A percentile compares a stretch with the other conserved stretches of the same genome.
phyloP scores from a whole-genome alignment of 1,140 invertebrate genomes.

The Chrysopa pallens region DNA sequence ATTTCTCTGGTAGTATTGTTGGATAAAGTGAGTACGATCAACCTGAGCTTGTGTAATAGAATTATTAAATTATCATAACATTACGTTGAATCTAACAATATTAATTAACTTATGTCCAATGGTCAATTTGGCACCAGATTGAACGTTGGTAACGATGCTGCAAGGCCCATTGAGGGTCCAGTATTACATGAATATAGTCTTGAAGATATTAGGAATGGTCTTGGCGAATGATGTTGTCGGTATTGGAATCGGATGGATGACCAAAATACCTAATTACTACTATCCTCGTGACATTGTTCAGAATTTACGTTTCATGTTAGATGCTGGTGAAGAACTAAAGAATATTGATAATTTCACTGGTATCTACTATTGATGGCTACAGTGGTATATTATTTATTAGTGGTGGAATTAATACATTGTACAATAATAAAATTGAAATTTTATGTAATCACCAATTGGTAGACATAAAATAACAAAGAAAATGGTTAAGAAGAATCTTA shows the following conservation, averaged over 20 bases:
- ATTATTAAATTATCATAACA: conserved; percentile 98
- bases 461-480: conserved; percentile 97
- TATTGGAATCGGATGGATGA: conserved; percentile 98
- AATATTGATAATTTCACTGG: conserved; percentile 77
- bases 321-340: conserved; percentile 57
- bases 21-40: conserved; percentile 98
- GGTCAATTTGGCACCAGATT: conserved; percentile 91
- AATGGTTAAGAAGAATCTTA: conserved; percentile 75
- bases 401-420: conserved; percentile 73
- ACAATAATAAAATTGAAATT: conserved; percentile 77
- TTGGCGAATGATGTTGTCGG: conserved; percentile 95
- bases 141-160: conserved; percentile 86
- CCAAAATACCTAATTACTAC: conserved; percentile 92
- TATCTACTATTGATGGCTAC: conserved; percentile 68
- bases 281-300: conserved; percentile 83
- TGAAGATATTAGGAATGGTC: conserved; percentile 95
- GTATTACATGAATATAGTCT: conserved; percentile 76
- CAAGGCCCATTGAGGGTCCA: conserved; percentile 85
- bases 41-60: conserved; percentile 89
- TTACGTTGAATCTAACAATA: conserved; percentile 96
- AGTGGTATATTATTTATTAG: conserved; percentile 31
- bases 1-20: conserved; percentile 92
- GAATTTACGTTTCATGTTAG: conserved; percentile 66
- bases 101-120: conserved; percentile 86
- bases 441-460: conserved; percentile 93